Conservation (phyloP, 2,888 invertebrate genomes). For the Dione vanillae region DNA sequence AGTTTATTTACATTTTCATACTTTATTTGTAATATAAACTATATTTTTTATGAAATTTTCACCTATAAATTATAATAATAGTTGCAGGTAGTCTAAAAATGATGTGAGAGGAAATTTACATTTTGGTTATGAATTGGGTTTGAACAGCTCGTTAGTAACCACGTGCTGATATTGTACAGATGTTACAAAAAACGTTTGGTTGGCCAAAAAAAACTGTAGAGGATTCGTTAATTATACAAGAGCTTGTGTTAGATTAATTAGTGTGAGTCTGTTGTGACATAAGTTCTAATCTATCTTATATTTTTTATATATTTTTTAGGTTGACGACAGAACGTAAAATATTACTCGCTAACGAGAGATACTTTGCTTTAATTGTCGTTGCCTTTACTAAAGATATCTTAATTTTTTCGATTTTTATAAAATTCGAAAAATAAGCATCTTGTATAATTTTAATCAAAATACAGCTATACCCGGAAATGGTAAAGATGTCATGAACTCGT, state of each 20-base stretch:
- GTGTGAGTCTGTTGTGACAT: not conserved
- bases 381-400: not conserved
- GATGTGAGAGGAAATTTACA: constrained; percentile 20
- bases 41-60: not conserved
- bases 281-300: not conserved
- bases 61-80: constrained; percentile 6
- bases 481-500: not conserved
- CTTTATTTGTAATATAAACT: not conserved
- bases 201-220: not conserved
- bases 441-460: not conserved
- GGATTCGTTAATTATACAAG: not conserved
- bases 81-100: constrained; percentile 8
- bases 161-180: constrained; percentile 18
- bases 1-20: not conserved
- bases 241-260: constrained; percentile 4
- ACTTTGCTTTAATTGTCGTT: not conserved
- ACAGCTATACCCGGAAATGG: not conserved
- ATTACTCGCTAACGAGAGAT: not conserved
- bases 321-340: not conserved
- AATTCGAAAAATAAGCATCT: too few species aligned
- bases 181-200: not conserved
- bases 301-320: not conserved
- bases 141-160: constrained; percentile 14
- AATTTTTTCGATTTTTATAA: too few species aligned
- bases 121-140: constrained; percentile 15